Evolutionary conservation across 64 coral and sea anemone genomes (phyloP), one percentile per base, ranked within the genome.

Genomic region (Pachyseris speciosa): DNA sequence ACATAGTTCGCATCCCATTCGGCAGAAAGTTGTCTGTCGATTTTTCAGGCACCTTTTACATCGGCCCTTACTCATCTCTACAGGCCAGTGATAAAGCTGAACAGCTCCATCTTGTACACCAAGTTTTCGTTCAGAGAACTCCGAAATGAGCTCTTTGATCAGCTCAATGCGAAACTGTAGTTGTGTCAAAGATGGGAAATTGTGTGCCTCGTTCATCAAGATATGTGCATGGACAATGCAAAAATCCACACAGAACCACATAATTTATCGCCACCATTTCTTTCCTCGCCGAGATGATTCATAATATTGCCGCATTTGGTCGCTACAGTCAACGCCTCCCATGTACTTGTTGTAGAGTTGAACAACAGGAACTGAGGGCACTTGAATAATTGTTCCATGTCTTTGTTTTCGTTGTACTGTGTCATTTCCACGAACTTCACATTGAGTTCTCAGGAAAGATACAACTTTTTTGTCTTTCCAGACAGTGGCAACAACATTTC

Each of bases 391-490:
- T 48, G 42, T 49, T 12, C 84, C 43, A 22, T 38, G 41, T 72
- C 31, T 49, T 28, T 86, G n/a, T 39, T 52, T 86, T 67, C 1
- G 37, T 10, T 26, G 2, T 12, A 69, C 59, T 26, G 84, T 86
- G 17, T 86, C 25, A 7, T 43, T 30, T 36, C 65, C 84, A 26
- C 20, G 10, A 9, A 19, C 64, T 45, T 86, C 37, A 71, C 84
- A 86, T 24, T 86, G 63, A 9, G 64, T 86, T 42, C 12, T 86
- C 7, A 86, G 3, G 48, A 57, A 57, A 20, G 12, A 19, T 20
- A 57, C 48, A 3, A 13, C 34, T 36, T 88, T 75, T 51, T 88
- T 88, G 16, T 88, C 86, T 49, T 75, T 58, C 86, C 67, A 75
- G 17, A 75, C 51, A 16, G 48, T 32, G 1, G 31, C 43, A 29